Base-by-base conservation (phyloP, 1,140 invertebrate genomes). In the Drosophila melanica region DNA sequence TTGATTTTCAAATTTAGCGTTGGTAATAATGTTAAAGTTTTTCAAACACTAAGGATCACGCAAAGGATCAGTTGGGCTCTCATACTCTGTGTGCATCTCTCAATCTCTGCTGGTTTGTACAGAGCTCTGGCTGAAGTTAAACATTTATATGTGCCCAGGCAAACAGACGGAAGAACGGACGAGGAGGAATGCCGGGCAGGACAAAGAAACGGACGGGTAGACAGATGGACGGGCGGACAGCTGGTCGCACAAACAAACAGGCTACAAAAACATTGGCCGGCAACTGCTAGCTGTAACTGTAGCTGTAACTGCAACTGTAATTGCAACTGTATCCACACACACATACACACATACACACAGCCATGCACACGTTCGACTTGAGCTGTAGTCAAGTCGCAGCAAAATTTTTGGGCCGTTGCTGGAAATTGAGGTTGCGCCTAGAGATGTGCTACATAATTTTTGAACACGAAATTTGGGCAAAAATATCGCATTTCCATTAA, bases 131-230 rank as follows among this genome's bases (percentile, higher is more conserved):
- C 51, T 74, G 59, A 57, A 79, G 70, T 87, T 87, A 87, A 87
- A 87, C 84, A 87, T 87, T 87, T 79, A 81, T 79, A 70, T 79
- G 79, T 87, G 75, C 55, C 66, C 82, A 86, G 65, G 69, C 82
- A 86, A 87, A 87, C 68, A 81, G 44, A 3, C 33, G 33, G 33
- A 35, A 1, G 20, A 48, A 35, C 9, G 1, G 44, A 18, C 44
- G n/a, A 45, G 9, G 33, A 10, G 33, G 7, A 48, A 12, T n/a
- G 27, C 47, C 71, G 6, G 71, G 18, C 62, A 55, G 48, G 44
- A 62, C 45, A 67, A 84, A 73, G 59, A 44, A 37, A 44, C 9
- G 44, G 44, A 41, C 16, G 39, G 41, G 30, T 8, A 42, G 11
- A 11, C 12, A 60, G 14, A 37, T 30, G 10, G 30, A 20, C n/a